Base-by-base conservation (phyloP, 2,113 vertebrate species). In the Triplophysa tibetana region DNA sequence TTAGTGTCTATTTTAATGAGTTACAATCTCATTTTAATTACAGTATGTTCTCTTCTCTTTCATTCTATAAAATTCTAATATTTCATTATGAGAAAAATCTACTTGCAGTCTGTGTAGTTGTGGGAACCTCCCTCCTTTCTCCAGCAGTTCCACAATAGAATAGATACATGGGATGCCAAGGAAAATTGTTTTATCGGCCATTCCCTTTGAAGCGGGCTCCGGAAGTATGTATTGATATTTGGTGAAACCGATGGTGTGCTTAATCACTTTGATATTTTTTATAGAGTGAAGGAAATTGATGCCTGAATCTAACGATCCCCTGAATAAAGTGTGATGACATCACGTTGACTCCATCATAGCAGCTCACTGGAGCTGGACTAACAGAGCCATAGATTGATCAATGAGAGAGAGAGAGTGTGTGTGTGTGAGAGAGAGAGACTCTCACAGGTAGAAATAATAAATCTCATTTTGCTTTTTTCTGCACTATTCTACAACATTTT, bases 251-350 rank as follows among this genome's bases (percentile, higher is more conserved):
- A 81, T 75, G 43, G 70, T 58, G 79, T 75, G 80, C 70, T 81
- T 75, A 78, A 81, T 84, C 75, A 74, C 76, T 65, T 70, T 82
- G 65, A 79, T 79, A 76, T 82, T 82, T 29, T 81, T 67, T 75
- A 67, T 75, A 79, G 83, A 77, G 66, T 82, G 60, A 68, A 62
- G 77, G 64, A 69, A 79, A 82, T 79, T 82, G 77, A 84, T 82
- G 77, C 65, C 63, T 70, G 83, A 63, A 45, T 75, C 65, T 52
- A 70, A 76, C 43, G 64, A 70, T 70, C 58, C 24, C 38, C 58
- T n/a, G 64, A 63, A 78, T 62, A 66, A 75, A 84, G 48, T 77
- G 50, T 56, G 56, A 81, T 81, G 67, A 81, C 79, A 78, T 81
- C 68, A 81, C 41, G 74, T 63, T 10, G 70, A 68, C 56, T 58